A percentile compares a stretch with the other conserved stretches of the same genome.
Evolutionary conservation across 2,797 vertebrate species (phyloP).

Genomic region (Salmo trutta): DNA sequence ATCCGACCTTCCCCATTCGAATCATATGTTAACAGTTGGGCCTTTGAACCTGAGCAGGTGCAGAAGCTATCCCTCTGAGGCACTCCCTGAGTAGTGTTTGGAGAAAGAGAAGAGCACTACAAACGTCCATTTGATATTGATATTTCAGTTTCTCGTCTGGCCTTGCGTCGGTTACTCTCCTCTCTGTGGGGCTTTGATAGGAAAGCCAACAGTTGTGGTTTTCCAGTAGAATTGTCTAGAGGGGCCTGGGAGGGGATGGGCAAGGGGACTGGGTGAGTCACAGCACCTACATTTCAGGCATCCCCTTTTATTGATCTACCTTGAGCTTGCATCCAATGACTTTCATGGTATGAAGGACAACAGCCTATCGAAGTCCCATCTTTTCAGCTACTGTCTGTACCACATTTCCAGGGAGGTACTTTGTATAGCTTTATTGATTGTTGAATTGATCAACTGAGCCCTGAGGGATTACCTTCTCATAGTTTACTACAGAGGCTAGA

Average conservation of each 20-base stretch:
- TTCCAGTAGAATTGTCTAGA: slow-evolving; percentile 49
- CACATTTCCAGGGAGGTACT: slow-evolving; percentile 40
- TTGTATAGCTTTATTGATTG: slow-evolving; percentile 47
- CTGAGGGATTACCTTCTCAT: slow-evolving; percentile 40
- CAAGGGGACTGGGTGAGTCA: slow-evolving; percentile 18
- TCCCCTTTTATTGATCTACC: slow-evolving; percentile 58
- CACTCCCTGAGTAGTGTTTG: slow-evolving; percentile 23
- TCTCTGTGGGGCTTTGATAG: slow-evolving; percentile 51
- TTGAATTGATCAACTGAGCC: slow-evolving; percentile 27
- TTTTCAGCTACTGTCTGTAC: slow-evolving; percentile 23
- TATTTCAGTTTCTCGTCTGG: slow-evolving; percentile 36
- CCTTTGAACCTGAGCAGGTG: slow-evolving; percentile 16
- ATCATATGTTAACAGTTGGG: background rate
- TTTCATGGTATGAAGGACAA: slow-evolving; percentile 16
- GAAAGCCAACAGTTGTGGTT: slow-evolving; percentile 70
- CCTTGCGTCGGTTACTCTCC: slow-evolving; percentile 36
- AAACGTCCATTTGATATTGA: slow-evolving; percentile 53
- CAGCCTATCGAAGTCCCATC: slow-evolving; percentile 15
- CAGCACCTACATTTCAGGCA: background rate
- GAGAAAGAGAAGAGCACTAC: slow-evolving; percentile 19
- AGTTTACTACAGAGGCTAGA: slow-evolving; percentile 32
- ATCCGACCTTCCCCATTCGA: background rate
- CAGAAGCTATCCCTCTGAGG: slow-evolving; percentile 4
- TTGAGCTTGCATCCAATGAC: slow-evolving; percentile 57
- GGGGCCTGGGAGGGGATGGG: slow-evolving; percentile 36